These are phyloP conservation scores for Gymnodraco acuticeps DNA, from an alignment of 2,797 vertebrate species.

Conservation along the genomic window DNA sequence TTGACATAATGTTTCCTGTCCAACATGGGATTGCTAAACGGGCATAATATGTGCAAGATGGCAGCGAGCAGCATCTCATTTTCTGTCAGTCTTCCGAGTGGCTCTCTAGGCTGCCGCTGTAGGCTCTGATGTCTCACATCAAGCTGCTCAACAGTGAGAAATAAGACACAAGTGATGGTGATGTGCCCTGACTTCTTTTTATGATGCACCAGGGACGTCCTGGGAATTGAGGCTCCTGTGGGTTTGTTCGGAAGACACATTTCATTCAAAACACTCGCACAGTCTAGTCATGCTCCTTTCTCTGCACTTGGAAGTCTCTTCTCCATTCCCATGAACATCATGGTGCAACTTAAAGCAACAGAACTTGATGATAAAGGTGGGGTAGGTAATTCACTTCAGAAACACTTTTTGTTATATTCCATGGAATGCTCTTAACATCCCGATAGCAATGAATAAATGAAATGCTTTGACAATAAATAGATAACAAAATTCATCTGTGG, in stretches of 20 bases:
- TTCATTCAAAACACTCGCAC: conserved; percentile 70
- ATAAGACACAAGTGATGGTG: conserved; percentile 78
- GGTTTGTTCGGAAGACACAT: conserved; percentile 72
- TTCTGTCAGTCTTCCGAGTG: conserved; percentile 56
- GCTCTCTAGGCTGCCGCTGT: conserved; percentile 66
- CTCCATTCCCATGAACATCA: conserved; percentile 65
- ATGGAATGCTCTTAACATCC: too few species aligned
- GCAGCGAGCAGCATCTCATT: conserved; percentile 54
- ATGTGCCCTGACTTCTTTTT: conserved; percentile 78
- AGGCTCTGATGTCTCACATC: conserved; percentile 76
- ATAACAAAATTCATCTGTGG: too few species aligned
- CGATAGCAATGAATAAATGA: too few species aligned
- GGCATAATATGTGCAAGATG: conserved; percentile 62
- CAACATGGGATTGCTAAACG: conserved; percentile 60
- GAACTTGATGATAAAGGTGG: conserved; percentile 45
- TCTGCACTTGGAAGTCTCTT: conserved; percentile 51
- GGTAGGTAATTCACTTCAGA: too few species aligned
- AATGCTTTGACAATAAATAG: too few species aligned
- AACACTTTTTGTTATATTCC: too few species aligned
- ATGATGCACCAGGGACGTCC: conserved; percentile 76
- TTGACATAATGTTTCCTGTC: conserved; percentile 55
- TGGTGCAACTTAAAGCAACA: conserved; percentile 55
- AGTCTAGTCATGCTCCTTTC: conserved; percentile 63
- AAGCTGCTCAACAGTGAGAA: conserved; percentile 69
- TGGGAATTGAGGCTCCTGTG: conserved; percentile 69